Evolutionary conservation across 1,140 invertebrate species (phyloP), one percentile per base, ranked within the genome.

Genomic region (Eupeodes corollae): DNA sequence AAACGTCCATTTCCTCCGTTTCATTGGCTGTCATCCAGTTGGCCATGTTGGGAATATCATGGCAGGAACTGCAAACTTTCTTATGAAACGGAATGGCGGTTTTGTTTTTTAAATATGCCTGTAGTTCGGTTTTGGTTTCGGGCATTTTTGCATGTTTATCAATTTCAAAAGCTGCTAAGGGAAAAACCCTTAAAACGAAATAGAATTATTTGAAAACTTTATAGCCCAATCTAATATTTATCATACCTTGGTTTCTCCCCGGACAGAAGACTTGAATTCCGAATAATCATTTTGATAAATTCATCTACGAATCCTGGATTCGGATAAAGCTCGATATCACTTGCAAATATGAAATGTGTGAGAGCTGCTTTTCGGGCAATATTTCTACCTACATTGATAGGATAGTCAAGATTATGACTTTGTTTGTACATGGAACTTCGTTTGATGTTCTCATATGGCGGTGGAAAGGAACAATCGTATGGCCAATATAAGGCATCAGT

Each of bases 71-170:
- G 58, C 90, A 93, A 2, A 92, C 73, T 59, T 82, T 83, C 60
- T 88, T 84, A 67, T 94, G 91, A 61, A 94, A 94, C 2, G 88
- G 84, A 52, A 92, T 84, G 0, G 88, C 89, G 9, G 76, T 76
- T 9, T 81, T 78, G 37, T 77, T 78, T 11, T 74, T 69, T 47
- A 89, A 63, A 79, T 91, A 84, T 40, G 74, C 66, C 52, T 83
- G 71, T 47, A 92, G 67, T 56, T 79, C 73, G 0, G 73, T 75
- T 67, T 91, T 91, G 38, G 79, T 80, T 16, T 73, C 69, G 14
- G 85, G 86, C 19, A 86, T 77, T 53, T 9, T 3, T 1, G 44
- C 57, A 11, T 43, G 31, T 11, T 35, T 47, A 1, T 39, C 30
- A 2, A 68, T 44, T 48, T 68, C 64, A 41, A 67, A 68, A 5